A percentile compares a stretch with the other conserved stretches of the same genome.
phyloP scores from a whole-genome alignment of 2,797 vertebrate genomes.

The Setipinna tenuifilis region DNA sequence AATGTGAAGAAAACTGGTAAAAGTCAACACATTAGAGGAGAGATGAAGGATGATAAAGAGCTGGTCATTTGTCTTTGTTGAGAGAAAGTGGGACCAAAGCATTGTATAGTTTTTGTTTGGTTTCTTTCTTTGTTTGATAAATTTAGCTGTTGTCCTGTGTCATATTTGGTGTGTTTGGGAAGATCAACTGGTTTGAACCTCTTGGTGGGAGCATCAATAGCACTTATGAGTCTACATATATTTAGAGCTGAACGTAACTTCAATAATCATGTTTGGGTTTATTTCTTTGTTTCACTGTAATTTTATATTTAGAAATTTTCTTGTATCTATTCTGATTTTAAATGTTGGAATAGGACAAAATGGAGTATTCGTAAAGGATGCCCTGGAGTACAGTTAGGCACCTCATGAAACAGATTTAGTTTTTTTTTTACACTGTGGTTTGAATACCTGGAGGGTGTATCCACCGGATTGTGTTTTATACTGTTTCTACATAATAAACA shows the following conservation, averaged over 20 bases:
- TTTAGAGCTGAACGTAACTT: not conserved
- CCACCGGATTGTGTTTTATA: not conserved
- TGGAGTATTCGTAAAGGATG: not conserved
- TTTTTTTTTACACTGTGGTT: no score
- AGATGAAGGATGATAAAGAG: not conserved
- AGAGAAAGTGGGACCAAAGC: conserved; percentile 16
- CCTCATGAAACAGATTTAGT: not conserved
- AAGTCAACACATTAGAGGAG: not conserved
- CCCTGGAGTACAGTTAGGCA: not conserved
- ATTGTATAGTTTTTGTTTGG: not conserved
- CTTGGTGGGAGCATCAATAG: not conserved
- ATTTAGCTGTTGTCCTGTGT: not conserved
- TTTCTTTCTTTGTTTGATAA: not conserved
- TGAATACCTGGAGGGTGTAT: not conserved
- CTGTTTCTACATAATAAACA: conserved; percentile 8
- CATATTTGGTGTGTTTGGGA: not conserved
- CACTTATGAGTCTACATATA: not conserved
- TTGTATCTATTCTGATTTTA: not conserved
- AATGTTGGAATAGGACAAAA: not conserved
- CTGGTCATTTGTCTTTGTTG: conserved; percentile 1
- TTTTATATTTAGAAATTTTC: not conserved
- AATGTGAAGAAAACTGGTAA: not conserved
- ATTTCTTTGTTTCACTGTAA: not conserved
- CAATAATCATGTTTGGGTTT: not conserved
- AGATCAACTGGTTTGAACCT: conserved; percentile 2